These are phyloP conservation scores for Halictus ligatus DNA, from an alignment of 2,888 invertebrate species.

Conservation along the genomic window DNA sequence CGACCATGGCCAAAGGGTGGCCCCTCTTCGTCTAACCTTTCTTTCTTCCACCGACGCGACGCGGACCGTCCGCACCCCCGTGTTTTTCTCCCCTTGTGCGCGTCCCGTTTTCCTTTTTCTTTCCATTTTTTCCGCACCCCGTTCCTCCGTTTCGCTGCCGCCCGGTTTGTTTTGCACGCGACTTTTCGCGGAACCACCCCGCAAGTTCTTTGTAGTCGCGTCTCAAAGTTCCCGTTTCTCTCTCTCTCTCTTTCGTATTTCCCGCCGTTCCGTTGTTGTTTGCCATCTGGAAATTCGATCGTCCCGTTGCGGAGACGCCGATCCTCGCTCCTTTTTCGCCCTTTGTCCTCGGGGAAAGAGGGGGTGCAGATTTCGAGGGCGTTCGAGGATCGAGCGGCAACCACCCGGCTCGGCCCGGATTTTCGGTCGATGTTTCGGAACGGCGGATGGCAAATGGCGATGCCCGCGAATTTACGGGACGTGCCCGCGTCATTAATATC, in stretches of 20 bases:
- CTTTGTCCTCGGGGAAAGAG: background rate
- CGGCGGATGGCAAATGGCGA: background rate
- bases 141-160: background rate
- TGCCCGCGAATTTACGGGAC: slow-evolving; percentile 35
- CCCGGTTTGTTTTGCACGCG: slow-evolving; percentile 68
- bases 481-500: slow-evolving; percentile 44
- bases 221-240: slow-evolving; percentile 47
- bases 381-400: too few relatives aligned
- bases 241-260: slow-evolving; percentile 32
- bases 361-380: background rate
- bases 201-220: slow-evolving; percentile 55
- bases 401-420: background rate
- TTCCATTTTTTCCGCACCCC: slow-evolving; percentile 7
- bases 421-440: slow-evolving; percentile 12
- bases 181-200: slow-evolving; percentile 60
- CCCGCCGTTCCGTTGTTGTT: slow-evolving; percentile 9
- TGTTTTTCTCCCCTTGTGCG: background rate
- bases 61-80: background rate
- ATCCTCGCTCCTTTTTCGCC: background rate
- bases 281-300: slow-evolving; percentile 32
- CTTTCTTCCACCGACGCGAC: slow-evolving; percentile 13
- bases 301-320: slow-evolving; percentile 6
- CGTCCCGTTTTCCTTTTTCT: slow-evolving; percentile 7
- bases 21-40: slow-evolving; percentile 25
- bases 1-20: slow-evolving; percentile 66